Evolutionary conservation across 2,113 vertebrate genomes (phyloP), one percentile per base, ranked within the genome.

Genomic region (Pituophis catenifer): DNA sequence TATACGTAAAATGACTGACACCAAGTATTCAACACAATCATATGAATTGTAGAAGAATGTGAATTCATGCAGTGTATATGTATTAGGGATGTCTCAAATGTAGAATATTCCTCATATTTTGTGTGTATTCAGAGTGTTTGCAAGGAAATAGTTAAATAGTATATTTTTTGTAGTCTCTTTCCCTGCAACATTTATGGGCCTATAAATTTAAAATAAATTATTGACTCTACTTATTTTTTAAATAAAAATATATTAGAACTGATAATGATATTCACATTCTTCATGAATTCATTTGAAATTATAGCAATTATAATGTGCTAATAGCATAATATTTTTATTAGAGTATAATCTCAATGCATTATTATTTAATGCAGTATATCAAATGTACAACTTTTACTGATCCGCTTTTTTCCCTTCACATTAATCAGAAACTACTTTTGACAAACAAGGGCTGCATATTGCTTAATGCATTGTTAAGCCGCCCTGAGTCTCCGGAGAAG

Each of bases 151-250:
- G 75, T 13, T 7, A 55, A 11, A 15, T 50, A 50, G 24, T 26
- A 65, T 91, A 87, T 55, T 17, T 38, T 65, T 65, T 89, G 44
- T 38, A 65, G 1, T 26, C 44, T 6, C 38, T 91, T 59, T 92
- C 5, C 0, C 26, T 0, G 0, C 1, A 59, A 58, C 6, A 53
- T 58, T 24, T 15, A 11, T 6, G 0, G 26, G 12, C 88, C 0
- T 52, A 44, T 88, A 50, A 24, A 52, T 90, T 48, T 75, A 50
- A 57, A 93, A 92, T 33, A 86, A 91, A 50, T 29, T 2, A 26
- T 26, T 11, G 12, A 38, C 88, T 59, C 38, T 91, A 81, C 62
- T 55, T 85, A 2, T 54, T 88, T 94, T 58, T 50, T 52, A 86
- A 92, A 86, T 55, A 50, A 52, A 70, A 54, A 75, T 70, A 2